Evolutionary conservation across 2,113 vertebrate species (phyloP).

Genomic region (Saguinus imperator): DNA sequence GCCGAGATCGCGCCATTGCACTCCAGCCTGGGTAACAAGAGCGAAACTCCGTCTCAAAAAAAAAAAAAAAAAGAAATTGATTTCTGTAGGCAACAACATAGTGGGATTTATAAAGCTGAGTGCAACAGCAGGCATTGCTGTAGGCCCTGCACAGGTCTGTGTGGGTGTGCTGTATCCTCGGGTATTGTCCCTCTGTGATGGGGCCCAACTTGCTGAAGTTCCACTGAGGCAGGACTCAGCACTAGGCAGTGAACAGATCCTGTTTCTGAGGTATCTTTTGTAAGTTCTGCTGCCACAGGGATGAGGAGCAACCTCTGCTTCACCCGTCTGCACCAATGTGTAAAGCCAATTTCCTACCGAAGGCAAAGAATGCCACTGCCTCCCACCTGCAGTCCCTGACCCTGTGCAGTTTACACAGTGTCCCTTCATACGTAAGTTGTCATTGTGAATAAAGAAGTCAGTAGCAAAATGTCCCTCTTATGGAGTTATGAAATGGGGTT

Average conservation of each 20-base stretch:
- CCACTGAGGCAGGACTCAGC: background rate
- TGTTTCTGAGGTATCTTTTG: background rate
- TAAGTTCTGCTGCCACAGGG: background rate
- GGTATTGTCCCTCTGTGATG: background rate
- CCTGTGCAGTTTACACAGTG: no score
- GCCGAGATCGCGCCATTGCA: no score
- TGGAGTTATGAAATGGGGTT: background rate
- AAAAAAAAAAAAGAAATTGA: no score
- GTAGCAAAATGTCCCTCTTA: background rate
- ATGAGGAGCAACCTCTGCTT: background rate
- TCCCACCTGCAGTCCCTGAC: background rate
- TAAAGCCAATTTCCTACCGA: background rate
- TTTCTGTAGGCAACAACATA: background rate
- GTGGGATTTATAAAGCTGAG: no score
- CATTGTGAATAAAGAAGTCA: background rate
- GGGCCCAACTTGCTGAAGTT: background rate
- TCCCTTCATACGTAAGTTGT: background rate
- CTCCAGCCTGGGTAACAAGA: no score
- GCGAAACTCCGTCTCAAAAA: no score
- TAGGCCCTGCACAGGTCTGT: no score
- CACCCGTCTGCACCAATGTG: background rate
- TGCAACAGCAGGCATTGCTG: no score
- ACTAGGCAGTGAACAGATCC: background rate
- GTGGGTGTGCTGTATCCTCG: background rate
- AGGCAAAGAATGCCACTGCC: background rate